Conservation (phyloP, 2,113 vertebrate genomes). For the Apodemus speciosus region DNA sequence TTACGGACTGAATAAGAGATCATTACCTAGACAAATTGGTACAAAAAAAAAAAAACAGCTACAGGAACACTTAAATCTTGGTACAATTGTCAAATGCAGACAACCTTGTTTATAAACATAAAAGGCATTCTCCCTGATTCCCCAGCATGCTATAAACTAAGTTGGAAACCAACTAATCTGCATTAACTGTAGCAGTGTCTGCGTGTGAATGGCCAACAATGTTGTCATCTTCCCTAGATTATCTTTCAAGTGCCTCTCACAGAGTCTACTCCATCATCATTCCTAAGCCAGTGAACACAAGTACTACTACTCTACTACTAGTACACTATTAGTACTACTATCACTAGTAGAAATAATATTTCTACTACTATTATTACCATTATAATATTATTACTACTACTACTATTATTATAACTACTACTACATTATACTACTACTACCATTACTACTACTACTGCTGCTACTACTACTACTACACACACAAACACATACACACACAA, state of each 20-base stretch:
- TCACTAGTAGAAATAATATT: no score
- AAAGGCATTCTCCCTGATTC: not conserved
- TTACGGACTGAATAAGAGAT: constrained; percentile 13
- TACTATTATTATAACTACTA: no score
- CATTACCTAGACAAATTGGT: not conserved
- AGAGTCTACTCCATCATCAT: not conserved
- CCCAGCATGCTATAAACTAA: not conserved
- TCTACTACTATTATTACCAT: no score
- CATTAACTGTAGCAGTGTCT: not conserved
- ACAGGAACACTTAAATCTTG: not conserved
- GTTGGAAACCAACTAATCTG: not conserved
- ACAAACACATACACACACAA: not conserved
- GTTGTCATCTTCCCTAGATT: not conserved
- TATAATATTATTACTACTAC: no score
- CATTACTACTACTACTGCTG: no score
- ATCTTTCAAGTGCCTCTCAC: not conserved
- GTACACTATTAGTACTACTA: no score
- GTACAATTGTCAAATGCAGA: not conserved
- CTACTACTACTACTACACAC: no score
- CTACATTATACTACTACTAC: no score
- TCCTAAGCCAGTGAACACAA: not conserved
- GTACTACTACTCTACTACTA: no score
- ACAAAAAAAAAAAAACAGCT: not conserved
- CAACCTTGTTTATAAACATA: not conserved
- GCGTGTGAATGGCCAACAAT: not conserved